Evolutionary conservation across 2,113 vertebrate species (phyloP).

Genomic region (Apodemus speciosus): DNA sequence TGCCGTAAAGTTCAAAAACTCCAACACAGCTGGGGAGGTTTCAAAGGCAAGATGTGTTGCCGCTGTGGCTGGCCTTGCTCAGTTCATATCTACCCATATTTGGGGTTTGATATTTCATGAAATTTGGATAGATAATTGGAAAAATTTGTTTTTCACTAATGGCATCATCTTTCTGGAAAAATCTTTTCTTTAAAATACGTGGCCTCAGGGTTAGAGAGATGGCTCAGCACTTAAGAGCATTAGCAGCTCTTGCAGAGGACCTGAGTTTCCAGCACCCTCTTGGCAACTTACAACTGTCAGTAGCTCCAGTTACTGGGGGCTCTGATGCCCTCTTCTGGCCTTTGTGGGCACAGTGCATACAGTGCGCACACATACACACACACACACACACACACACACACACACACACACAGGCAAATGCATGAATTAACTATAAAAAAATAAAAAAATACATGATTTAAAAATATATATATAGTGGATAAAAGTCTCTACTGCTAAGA

Average conservation of each 20-base stretch:
- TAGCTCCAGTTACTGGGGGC: not conserved
- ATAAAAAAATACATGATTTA: too few relatives aligned
- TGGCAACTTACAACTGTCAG: not conserved
- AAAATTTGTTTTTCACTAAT: not conserved
- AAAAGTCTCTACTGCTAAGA: not conserved
- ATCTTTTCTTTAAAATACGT: not conserved
- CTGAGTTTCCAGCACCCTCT: not conserved
- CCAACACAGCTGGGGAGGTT: not conserved
- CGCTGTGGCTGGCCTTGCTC: not conserved
- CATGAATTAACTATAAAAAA: not conserved
- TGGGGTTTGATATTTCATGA: not conserved
- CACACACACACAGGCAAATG: not conserved
- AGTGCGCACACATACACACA: not conserved
- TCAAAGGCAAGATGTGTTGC: not conserved
- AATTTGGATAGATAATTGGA: not conserved
- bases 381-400: too few relatives aligned
- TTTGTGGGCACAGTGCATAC: too few relatives aligned
- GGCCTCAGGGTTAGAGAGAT: too few relatives aligned
- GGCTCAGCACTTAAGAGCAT: not conserved
- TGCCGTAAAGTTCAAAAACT: conserved; percentile 31
- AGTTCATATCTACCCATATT: not conserved
- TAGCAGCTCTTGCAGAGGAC: not conserved
- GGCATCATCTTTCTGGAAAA: not conserved
- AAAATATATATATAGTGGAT: too few relatives aligned
- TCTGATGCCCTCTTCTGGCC: not conserved